A percentile compares a stretch with the other conserved stretches of the same genome.
These are phyloP conservation scores for Verasper variegatus DNA, from an alignment of 2,113 vertebrate genomes.

Conservation along the genomic window DNA sequence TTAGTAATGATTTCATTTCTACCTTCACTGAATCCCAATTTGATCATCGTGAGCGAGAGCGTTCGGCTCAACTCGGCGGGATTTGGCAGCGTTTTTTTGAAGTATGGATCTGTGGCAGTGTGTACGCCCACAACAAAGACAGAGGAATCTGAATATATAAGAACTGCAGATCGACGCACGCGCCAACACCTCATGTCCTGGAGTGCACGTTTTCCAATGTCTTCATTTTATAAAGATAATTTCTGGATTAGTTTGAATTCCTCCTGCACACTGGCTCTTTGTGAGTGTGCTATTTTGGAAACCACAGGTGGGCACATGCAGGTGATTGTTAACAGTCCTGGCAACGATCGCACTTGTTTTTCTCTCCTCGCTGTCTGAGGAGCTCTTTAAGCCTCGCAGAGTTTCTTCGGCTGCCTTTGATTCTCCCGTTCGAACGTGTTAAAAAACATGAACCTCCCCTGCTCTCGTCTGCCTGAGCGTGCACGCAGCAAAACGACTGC, in stretches of 20 bases:
- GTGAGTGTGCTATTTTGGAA: conserved; percentile 30
- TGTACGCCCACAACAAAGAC: background rate
- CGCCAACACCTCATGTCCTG: too few species aligned
- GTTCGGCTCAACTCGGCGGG: background rate
- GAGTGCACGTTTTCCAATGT: conserved; percentile 18
- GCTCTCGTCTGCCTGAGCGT: conserved; percentile 37
- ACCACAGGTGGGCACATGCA: conserved; percentile 60
- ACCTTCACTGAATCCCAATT: conserved; percentile 62
- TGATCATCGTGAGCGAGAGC: conserved; percentile 48
- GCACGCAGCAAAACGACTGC: conserved; percentile 17
- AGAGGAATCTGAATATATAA: background rate
- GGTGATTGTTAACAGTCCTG: conserved; percentile 64
- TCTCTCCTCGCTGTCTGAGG: conserved; percentile 23
- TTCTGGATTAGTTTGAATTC: conserved; percentile 36
- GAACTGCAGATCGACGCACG: background rate
- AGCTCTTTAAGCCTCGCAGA: conserved; percentile 42
- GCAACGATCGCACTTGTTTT: conserved; percentile 24
- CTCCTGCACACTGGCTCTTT: conserved; percentile 17
- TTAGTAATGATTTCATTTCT: conserved; percentile 74
- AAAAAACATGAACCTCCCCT: conserved; percentile 47
- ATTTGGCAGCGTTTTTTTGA: conserved; percentile 2
- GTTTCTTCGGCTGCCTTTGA: conserved; percentile 63
- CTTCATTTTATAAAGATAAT: conserved; percentile 24
- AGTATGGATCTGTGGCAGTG: conserved; percentile 2
- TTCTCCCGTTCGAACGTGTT: conserved; percentile 40